Evolutionary conservation across 2,797 vertebrate species (phyloP).

Genomic region (Kryptopterus vitreolus): DNA sequence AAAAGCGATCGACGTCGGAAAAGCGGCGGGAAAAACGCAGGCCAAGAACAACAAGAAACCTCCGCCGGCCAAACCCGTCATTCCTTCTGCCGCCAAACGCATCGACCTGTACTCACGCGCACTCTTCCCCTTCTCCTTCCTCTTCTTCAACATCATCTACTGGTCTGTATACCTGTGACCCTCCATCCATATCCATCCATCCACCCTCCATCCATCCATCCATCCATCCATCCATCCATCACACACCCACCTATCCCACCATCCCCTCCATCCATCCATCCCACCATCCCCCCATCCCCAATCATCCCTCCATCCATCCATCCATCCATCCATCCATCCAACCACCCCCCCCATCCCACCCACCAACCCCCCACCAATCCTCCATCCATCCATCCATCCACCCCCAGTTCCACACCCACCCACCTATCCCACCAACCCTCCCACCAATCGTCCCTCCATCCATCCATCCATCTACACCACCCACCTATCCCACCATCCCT

Average conservation of each 20-base stretch:
- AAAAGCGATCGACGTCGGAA: conserved; percentile 86
- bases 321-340: no score
- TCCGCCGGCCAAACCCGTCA: conserved; percentile 92
- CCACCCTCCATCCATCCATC: conserved; percentile 4
- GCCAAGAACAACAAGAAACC: conserved; percentile 92
- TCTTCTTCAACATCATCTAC: conserved; percentile 98
- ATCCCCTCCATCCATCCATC: background rate
- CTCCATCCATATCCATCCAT: conserved; percentile 35
- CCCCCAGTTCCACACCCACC: no score
- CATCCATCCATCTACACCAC: no score
- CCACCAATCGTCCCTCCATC: no score
- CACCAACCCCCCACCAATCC: no score
- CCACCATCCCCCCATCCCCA: background rate
- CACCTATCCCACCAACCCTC: no score
- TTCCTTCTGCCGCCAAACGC: conserved; percentile 94
- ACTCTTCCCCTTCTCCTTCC: conserved; percentile 93
- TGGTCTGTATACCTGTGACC: conserved; percentile 98
- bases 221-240: background rate
- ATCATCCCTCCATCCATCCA: no score
- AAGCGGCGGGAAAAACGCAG: conserved; percentile 82
- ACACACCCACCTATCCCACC: background rate
- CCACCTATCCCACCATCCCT: no score
- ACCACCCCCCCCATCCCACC: no score
- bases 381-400: no score
- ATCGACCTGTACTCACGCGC: conserved; percentile 95